A percentile compares a stretch with the other conserved stretches of the same genome.
Evolutionary conservation across 2,888 invertebrate genomes (phyloP).

Genomic region (Scaptomyza cyrtandrae): DNA sequence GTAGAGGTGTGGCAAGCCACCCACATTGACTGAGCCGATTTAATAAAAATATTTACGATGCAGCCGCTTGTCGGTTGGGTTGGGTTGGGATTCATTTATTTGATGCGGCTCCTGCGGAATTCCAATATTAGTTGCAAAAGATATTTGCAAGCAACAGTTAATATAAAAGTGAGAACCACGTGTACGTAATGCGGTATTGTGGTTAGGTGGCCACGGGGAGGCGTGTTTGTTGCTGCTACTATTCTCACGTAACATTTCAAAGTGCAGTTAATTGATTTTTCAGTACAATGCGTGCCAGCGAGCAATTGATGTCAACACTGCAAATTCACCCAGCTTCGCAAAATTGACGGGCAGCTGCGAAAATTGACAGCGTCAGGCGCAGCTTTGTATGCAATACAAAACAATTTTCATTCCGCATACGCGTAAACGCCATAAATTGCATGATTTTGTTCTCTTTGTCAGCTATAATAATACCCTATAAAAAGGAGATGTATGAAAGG

Average conservation of each 20-base stretch:
- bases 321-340: conserved; percentile 15
- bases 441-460: conserved; percentile 54
- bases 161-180: background rate
- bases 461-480: conserved; percentile 44
- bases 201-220: background rate
- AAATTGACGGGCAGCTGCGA: conserved; percentile 37
- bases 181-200: conserved; percentile 3
- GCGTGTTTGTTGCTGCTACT: background rate
- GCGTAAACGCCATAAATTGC: conserved; percentile 69
- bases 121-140: conserved; percentile 73
- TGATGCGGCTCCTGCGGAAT: conserved; percentile 62
- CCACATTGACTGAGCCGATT: conserved; percentile 68
- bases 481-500: background rate
- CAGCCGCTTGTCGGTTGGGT: background rate
- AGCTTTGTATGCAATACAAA: conserved; percentile 58
- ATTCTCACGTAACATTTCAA: conserved; percentile 71
- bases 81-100: conserved; percentile 48
- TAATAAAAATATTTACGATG: conserved; percentile 69
- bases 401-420: conserved; percentile 18
- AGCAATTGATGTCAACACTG: conserved; percentile 39
- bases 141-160: conserved; percentile 58
- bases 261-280: conserved; percentile 79
- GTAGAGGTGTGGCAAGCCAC: conserved; percentile 14
- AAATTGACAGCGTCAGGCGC: conserved; percentile 51
- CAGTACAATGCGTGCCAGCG: conserved; percentile 61